Base-by-base conservation (phyloP, 2,797 vertebrate species). In the Triplophysa bombifrons region DNA sequence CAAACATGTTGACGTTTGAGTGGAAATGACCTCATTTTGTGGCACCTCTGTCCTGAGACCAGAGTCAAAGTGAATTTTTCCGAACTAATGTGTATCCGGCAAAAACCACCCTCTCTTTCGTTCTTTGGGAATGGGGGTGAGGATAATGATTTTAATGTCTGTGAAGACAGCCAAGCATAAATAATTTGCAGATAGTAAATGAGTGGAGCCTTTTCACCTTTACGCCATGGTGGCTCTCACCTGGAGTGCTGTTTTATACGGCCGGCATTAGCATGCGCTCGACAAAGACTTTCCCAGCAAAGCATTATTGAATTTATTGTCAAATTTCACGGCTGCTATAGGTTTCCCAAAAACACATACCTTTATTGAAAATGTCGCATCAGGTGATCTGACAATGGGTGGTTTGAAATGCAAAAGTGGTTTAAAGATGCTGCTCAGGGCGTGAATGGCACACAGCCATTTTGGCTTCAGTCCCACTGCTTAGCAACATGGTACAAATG, bases 11-110 rank as follows among this genome's bases (percentile, higher is more conserved):
- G 69, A 72, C 41, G 22, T 78, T 72, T 75, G 25, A 60, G 30
- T 34, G 17, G n/a, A 55, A 74, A 44, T 84, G 71, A 84, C 84
- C 74, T 81, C 2, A 50, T 84, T 85, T 67, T 44, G 61, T 61
- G 30, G 14, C 58, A 9, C 48, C 38, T 55, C 55, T 65, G 72
- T 67, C 76, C 76, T 67, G 30, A 50, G 14, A 78, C 56, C 66
- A 44, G 41, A 41, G 30, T 60, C 53, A 19, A 65, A 65, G 51
- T 19, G 27, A 56, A 66, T 72, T 55, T 30, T 66, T 48, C 17
- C 5, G 14, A 61, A 44, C 20, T 72, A 51, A 48, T 46, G 66
- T 22, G 64, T 8, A 64, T 72, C 48, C 22, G 38, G 11, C 5
- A 34, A 17, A 78, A 68, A 0, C 17, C 16, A 48, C 56, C 17